These are phyloP conservation scores for Galemys pyrenaicus DNA, from an alignment of 2,113 vertebrate genomes.

Conservation along the genomic window DNA sequence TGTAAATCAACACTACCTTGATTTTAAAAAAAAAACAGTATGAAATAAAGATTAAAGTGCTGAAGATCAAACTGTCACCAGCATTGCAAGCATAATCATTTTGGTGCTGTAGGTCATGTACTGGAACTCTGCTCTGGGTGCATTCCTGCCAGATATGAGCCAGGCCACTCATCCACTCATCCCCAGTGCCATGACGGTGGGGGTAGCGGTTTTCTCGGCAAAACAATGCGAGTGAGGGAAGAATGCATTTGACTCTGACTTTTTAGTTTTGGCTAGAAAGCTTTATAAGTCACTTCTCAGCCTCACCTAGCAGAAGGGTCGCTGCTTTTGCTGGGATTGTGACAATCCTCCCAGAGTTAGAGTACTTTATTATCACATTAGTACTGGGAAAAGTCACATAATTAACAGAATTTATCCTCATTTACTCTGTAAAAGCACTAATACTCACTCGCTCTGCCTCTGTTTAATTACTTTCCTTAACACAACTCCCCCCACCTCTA, in stretches of 20 bases:
- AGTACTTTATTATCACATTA: conserved; percentile 84
- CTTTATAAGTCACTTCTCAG: conserved; percentile 62
- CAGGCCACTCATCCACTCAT: neutral
- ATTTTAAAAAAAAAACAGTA: too few relatives aligned
- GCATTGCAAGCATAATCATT: neutral
- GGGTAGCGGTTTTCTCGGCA: neutral
- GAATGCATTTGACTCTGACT: conserved; percentile 57
- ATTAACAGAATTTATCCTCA: conserved; percentile 85
- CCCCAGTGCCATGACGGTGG: neutral
- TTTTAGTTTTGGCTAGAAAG: conserved; percentile 62
- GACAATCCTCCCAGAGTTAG: conserved; percentile 78
- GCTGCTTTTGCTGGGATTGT: conserved; percentile 76
- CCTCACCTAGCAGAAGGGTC: conserved; percentile 77
- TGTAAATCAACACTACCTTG: too few relatives aligned
- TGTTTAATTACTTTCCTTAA: conserved; percentile 83
- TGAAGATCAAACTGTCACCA: neutral
- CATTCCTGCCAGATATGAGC: neutral
- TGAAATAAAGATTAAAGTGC: neutral
- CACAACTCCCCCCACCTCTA: neutral
- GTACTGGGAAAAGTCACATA: conserved; percentile 79
- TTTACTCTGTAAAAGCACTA: conserved; percentile 81
- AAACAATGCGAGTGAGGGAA: neutral
- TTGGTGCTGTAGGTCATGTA: neutral
- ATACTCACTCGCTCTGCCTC: conserved; percentile 72
- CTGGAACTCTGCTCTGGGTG: conserved; percentile 13